These are phyloP conservation scores for Drymodes brunneopygia DNA, from an alignment of 2,113 vertebrate genomes.

Conservation along the genomic window DNA sequence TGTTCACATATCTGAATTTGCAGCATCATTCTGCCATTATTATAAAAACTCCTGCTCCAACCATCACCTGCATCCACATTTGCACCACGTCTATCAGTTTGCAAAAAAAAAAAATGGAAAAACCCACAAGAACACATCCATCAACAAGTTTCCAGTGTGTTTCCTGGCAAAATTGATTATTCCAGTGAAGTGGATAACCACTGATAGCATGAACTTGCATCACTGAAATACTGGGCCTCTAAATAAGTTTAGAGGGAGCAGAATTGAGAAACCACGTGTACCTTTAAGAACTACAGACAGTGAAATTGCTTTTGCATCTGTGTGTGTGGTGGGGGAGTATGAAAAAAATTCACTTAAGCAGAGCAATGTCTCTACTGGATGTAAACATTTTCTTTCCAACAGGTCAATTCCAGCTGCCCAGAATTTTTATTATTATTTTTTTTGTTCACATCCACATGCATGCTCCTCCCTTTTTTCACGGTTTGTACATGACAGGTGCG, in stretches of 20 bases:
- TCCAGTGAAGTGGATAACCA: background rate
- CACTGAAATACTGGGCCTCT: background rate
- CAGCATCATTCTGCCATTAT: background rate
- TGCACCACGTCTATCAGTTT: background rate
- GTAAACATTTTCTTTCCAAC: background rate
- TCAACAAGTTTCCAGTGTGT: accelerated
- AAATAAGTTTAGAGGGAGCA: background rate
- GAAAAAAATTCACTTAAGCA: background rate
- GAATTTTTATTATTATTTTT: background rate
- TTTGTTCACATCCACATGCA: background rate
- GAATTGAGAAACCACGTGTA: background rate
- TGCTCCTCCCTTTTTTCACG: background rate
- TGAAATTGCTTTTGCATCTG: background rate
- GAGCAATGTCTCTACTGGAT: background rate
- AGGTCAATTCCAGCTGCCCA: background rate
- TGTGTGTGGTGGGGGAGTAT: accelerated
- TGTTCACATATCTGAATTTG: background rate
- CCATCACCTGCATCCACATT: background rate
- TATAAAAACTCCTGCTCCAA: background rate
- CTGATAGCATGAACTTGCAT: background rate
- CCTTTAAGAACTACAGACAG: background rate
- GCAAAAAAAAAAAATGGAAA: background rate
- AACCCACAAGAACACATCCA: background rate
- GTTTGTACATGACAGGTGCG: slow-evolving; percentile 1
- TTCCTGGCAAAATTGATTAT: background rate